Evolutionary conservation across 2,888 invertebrate genomes (phyloP), one percentile per base, ranked within the genome.

Genomic region (Junonia oenone): DNA sequence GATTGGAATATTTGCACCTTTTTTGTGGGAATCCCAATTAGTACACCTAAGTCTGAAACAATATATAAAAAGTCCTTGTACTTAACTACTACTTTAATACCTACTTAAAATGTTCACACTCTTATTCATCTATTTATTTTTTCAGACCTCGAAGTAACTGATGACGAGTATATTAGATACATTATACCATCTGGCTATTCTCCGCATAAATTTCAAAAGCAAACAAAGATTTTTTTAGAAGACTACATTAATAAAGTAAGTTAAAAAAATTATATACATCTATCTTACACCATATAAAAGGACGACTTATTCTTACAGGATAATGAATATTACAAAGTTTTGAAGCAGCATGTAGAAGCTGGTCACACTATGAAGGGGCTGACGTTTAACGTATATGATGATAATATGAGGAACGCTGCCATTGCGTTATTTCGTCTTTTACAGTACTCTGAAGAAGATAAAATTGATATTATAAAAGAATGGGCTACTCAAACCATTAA

Each of bases 381-480:
- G 15, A 86, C 83, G 22, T 92, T 91, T 68, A 89, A 81, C 57
- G 74, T 91, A 38, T 91, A 88, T 59, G 82, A 91, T 60, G 83
- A 86, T 50, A 77, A 83, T 35, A 86, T 91, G 71, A 81, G 88
- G 66, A 76, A 85, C 62, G 86, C 91, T 51, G 79, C 87, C 3
- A 73, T 89, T 47, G 74, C 81, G 22, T 67, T 92, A 22, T 91
- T 89, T 63, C 80, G 85, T 31, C 64, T 90, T 6, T 71, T 91
- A n/a, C 76, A 78, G 71, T 76, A 71, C 38, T 68, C 81, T 40
- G 78, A 83, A 45, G 72, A 77, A 49, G 81, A 82, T 58, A 76
- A 86, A 49, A 67, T 75, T 15, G 67, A 76, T 26, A 73, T 68
- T n/a, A 67, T 90, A 2, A 72, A 69, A 61, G 66, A 73, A 43